Conservation (phyloP, 1,140 invertebrate species). For the Cotesia vestalis region DNA sequence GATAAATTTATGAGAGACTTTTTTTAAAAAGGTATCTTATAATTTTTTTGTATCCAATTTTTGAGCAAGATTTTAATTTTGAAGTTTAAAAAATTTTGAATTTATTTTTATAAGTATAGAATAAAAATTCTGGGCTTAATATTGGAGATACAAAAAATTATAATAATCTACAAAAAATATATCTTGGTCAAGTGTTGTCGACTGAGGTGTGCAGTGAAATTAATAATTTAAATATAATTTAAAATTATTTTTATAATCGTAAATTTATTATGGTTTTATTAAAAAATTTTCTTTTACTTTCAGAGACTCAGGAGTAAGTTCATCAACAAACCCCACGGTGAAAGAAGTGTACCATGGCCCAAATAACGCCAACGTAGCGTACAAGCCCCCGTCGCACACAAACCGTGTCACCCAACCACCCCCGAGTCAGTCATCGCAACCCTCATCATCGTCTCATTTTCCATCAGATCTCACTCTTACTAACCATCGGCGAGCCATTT, state of each 20-base stretch:
- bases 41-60: too few species aligned
- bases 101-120: too few species aligned
- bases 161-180: too few species aligned
- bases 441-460: constrained; percentile 51
- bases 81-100: too few species aligned
- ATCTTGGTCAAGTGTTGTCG: too few species aligned
- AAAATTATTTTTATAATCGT: neutral
- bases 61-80: too few species aligned
- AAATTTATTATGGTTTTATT: neutral
- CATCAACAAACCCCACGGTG: constrained; percentile 57
- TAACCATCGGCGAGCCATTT: constrained; percentile 53
- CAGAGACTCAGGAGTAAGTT: constrained; percentile 61
- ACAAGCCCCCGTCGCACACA: constrained; percentile 56
- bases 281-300: constrained; percentile 22
- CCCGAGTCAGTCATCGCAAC: constrained; percentile 31
- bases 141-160: too few species aligned
- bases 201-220: neutral
- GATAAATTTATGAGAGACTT: too few species aligned
- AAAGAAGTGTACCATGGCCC: constrained; percentile 62
- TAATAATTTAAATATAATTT: neutral
- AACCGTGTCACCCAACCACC: constrained; percentile 49
- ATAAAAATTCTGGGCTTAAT: too few species aligned
- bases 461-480: constrained; percentile 48
- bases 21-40: too few species aligned
- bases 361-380: constrained; percentile 56